phyloP scores from a whole-genome alignment of 1,140 invertebrate genomes.

The Conus betulinus region DNA sequence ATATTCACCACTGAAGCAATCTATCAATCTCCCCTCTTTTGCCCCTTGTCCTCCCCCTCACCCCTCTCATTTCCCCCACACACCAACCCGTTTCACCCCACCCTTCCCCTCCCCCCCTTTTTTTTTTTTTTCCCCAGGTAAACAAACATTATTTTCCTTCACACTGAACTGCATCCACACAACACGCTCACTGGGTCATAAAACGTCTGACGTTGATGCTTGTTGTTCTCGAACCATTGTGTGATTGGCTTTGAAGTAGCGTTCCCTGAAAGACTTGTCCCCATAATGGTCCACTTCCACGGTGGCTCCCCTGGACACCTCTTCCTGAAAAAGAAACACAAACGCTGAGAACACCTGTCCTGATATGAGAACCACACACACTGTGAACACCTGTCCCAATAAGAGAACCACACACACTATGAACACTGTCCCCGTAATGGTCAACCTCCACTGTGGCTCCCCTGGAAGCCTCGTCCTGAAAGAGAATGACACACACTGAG shows the following conservation, averaged over 20 bases:
- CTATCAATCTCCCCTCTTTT: too few species aligned
- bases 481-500: too few species aligned
- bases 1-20: too few species aligned
- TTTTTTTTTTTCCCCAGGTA: neutral
- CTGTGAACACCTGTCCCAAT: too few species aligned
- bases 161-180: neutral
- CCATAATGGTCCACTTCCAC: slow-evolving; percentile 47
- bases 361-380: too few species aligned
- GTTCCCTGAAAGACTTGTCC: slow-evolving; percentile 61
- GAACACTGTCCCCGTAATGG: too few species aligned
- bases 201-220: neutral
- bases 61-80: too few species aligned
- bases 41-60: too few species aligned
- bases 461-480: neutral
- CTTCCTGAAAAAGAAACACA: slow-evolving; percentile 22
- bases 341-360: too few species aligned
- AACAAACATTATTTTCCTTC: neutral
- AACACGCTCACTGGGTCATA: neutral
- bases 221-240: slow-evolving; percentile 8
- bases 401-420: too few species aligned
- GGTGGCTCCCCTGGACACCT: neutral
- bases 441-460: neutral
- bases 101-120: neutral
- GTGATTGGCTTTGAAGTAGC: slow-evolving; percentile 58
- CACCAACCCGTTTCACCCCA: neutral